Conservation (phyloP, 1,140 invertebrate species). For the Anoplophora glabripennis region DNA sequence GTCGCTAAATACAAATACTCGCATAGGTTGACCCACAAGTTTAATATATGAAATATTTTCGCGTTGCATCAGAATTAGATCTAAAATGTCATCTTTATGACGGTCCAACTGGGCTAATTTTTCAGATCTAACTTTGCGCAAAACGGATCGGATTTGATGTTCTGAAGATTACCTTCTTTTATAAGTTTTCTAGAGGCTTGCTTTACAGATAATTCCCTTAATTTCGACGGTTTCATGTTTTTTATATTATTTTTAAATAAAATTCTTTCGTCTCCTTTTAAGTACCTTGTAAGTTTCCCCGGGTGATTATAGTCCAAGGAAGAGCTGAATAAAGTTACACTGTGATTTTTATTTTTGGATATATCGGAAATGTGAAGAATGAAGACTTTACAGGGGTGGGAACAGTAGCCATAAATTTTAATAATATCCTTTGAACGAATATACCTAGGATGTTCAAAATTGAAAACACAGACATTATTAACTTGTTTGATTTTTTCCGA, state of each 20-base stretch:
- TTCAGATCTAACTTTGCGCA: background rate
- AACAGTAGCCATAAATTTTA: slow-evolving; percentile 1
- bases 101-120: slow-evolving; percentile 1
- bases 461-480: slow-evolving; percentile 8
- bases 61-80: background rate
- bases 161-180: background rate
- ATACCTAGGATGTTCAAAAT: background rate
- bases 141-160: background rate
- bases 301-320: background rate
- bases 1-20: too few species aligned
- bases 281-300: background rate
- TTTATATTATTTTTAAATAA: background rate
- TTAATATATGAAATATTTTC: background rate
- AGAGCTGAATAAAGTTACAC: background rate
- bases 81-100: background rate
- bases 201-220: background rate
- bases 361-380: background rate
- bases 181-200: background rate
- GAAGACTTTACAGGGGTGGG: background rate
- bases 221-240: too few species aligned
- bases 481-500: background rate
- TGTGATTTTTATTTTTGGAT: background rate
- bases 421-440: background rate
- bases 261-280: background rate
- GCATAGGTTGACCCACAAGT: background rate